Evolutionary conservation across 2,113 vertebrate genomes (phyloP).

Genomic region (Solea solea): DNA sequence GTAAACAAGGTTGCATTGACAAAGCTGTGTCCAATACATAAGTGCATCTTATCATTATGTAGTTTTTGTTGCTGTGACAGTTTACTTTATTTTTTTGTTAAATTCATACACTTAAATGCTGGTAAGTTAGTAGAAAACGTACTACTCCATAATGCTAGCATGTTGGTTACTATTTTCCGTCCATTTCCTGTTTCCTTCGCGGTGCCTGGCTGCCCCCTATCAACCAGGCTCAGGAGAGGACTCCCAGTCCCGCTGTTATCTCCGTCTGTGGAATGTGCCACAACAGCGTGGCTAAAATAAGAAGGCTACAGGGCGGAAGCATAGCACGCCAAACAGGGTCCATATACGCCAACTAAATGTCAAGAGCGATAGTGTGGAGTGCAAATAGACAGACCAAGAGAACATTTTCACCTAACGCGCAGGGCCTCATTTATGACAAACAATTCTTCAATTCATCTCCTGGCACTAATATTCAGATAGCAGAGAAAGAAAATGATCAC

Average conservation of each 20-base stretch:
- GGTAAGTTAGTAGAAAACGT: background rate
- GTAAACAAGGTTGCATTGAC: too few species aligned
- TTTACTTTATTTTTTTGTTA: too few species aligned
- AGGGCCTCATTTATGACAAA: background rate
- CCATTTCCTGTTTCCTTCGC: constrained; percentile 43
- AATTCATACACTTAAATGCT: too few species aligned
- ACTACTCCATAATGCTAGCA: background rate
- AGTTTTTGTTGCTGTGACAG: too few species aligned
- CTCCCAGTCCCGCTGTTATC: constrained; percentile 71
- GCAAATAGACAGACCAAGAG: constrained; percentile 19
- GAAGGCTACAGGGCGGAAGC: constrained; percentile 71
- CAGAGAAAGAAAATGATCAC: background rate
- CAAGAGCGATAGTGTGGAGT: constrained; percentile 73
- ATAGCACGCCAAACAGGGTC: constrained; percentile 58
- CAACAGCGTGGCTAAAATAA: constrained; percentile 82
- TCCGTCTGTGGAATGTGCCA: constrained; percentile 80
- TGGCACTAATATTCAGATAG: background rate
- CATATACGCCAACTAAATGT: constrained; percentile 78
- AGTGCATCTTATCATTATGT: too few species aligned
- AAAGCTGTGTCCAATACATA: too few species aligned
- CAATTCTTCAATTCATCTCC: background rate
- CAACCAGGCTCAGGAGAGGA: constrained; percentile 29
- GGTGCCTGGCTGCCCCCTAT: constrained; percentile 25
- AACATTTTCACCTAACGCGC: constrained; percentile 18
- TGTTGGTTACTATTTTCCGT: constrained; percentile 2